phyloP scores from a whole-genome alignment of 2,888 invertebrate genomes.

The Drosophila tripunctata region DNA sequence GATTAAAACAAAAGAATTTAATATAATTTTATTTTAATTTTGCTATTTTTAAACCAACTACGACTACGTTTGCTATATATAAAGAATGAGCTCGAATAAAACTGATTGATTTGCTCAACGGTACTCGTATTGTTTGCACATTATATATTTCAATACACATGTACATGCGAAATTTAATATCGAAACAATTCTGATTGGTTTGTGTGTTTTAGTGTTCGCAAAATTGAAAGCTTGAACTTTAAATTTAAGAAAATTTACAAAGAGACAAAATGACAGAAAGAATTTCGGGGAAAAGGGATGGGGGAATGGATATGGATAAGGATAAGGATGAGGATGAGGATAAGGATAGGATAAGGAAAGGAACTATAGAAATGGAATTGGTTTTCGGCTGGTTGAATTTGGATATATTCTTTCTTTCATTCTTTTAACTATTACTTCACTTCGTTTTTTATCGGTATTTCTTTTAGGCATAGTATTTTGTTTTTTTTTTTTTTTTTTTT shows the following conservation, averaged over 20 bases:
- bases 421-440: slow-evolving; percentile 1
- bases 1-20: too few relatives aligned
- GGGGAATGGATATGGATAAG: not conserved
- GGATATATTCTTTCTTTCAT: slow-evolving; percentile 2
- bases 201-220: slow-evolving; percentile 12
- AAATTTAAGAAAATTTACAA: slow-evolving; percentile 26
- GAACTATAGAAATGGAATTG: not conserved
- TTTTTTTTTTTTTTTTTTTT: not conserved
- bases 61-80: not conserved
- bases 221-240: slow-evolving; percentile 25
- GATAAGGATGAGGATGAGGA: not conserved
- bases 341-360: not conserved
- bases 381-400: not conserved
- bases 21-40: too few relatives aligned
- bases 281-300: not conserved
- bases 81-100: not conserved
- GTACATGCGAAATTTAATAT: slow-evolving; percentile 35
- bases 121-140: slow-evolving; percentile 1
- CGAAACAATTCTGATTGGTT: slow-evolving; percentile 25
- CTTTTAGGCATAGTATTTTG: not conserved
- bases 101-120: slow-evolving; percentile 12
- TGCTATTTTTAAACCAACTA: too few relatives aligned
- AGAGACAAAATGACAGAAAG: not conserved
- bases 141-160: slow-evolving; percentile 11
- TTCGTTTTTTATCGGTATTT: not conserved